These are phyloP conservation scores for Caenorhabditis sp. DNA, from an alignment of 2,888 invertebrate species.

Conservation along the genomic window DNA sequence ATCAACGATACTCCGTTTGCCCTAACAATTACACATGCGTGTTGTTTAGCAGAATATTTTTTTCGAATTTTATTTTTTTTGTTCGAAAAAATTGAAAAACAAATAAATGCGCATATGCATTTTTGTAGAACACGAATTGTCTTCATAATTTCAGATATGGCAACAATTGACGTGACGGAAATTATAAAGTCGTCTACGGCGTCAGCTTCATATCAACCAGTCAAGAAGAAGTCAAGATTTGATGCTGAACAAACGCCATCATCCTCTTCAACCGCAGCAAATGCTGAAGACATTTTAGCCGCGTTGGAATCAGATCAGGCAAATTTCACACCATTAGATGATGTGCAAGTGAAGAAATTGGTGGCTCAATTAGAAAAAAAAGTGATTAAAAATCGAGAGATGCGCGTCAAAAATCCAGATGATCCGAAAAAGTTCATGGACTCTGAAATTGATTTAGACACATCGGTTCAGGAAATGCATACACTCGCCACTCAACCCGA, in stretches of 20 bases:
- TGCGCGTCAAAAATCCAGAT: conserved; percentile 94
- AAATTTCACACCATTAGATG: conserved; percentile 50
- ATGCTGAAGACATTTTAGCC: conserved; percentile 55
- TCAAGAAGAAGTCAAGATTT: conserved; percentile 48
- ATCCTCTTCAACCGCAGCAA: conserved; percentile 19
- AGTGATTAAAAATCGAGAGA: conserved; percentile 90
- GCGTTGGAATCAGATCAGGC: conserved; percentile 58
- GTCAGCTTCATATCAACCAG: conserved; percentile 42
- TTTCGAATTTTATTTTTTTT: too few species aligned
- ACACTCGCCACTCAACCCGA: conserved; percentile 93
- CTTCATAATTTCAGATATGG: too few species aligned
- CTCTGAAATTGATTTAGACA: conserved; percentile 91
- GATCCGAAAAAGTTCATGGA: conserved; percentile 82
- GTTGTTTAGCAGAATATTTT: too few species aligned
- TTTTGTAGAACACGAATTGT: too few species aligned
- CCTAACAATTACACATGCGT: too few species aligned
- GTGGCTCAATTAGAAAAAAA: conserved; percentile 80
- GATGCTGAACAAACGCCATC: conserved; percentile 21
- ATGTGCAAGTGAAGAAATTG: conserved; percentile 59
- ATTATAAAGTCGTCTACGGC: conserved; percentile 44
- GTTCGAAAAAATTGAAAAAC: too few species aligned
- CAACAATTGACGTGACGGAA: conserved; percentile 54
- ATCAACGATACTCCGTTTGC: too few species aligned
- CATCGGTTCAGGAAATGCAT: conserved; percentile 85
- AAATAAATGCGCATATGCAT: too few species aligned